Conservation (phyloP, 2,797 vertebrate species). For the Sparidentex hasta region DNA sequence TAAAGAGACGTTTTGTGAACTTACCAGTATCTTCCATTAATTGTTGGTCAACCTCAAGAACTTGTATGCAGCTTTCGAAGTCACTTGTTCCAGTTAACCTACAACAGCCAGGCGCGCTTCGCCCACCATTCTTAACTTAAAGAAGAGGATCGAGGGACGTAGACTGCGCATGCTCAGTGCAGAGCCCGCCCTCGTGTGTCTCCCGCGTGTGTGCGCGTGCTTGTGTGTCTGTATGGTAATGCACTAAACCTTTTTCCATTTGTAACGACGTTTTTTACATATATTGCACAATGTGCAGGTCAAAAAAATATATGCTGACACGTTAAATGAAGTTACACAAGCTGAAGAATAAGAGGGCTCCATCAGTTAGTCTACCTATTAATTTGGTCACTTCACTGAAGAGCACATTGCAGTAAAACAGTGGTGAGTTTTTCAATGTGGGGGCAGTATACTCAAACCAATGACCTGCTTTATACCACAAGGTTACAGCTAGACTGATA, state of each 20-base stretch:
- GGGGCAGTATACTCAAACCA: too few relatives aligned
- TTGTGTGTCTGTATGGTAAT: too few relatives aligned
- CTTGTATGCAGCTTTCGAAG: conserved; percentile 45
- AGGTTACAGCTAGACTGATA: too few relatives aligned
- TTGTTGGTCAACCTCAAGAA: conserved; percentile 23
- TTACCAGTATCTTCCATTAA: conserved; percentile 85
- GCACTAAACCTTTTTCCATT: background rate
- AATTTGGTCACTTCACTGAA: background rate
- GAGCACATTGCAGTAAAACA: too few relatives aligned
- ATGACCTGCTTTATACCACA: background rate
- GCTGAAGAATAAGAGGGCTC: background rate
- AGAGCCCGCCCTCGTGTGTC: too few relatives aligned
- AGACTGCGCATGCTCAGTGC: conserved; percentile 64
- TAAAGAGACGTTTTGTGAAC: background rate
- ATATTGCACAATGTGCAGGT: background rate
- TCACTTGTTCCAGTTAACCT: conserved; percentile 59
- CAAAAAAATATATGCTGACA: background rate
- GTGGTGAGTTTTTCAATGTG: background rate
- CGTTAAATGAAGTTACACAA: fast-evolving
- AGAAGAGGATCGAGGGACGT: conserved; percentile 12
- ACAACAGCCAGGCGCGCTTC: conserved; percentile 53
- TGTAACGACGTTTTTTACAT: background rate
- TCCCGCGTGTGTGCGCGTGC: background rate
- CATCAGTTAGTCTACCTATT: too few relatives aligned
- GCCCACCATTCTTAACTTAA: conserved; percentile 72